Evolutionary conservation across 2,797 vertebrate genomes (phyloP), one percentile per base, ranked within the genome.

Genomic region (Cyclura pinguis): DNA sequence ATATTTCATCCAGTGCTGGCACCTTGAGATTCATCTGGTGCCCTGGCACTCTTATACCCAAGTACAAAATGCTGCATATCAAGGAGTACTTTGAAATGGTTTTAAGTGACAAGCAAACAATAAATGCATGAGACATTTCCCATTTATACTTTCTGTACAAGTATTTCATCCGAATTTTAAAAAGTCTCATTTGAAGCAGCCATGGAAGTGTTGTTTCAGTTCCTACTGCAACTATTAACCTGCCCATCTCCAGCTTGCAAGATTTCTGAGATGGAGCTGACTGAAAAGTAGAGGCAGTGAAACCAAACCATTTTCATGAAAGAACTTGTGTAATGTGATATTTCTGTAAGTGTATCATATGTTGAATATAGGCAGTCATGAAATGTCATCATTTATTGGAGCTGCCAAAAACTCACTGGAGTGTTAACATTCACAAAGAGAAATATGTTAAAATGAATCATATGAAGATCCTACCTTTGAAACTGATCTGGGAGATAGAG

Each of bases 381-480:
- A 88, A 92, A 85, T 0, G 81, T 1, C 38, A 55, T 29, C 0
- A 27, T 89, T 76, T 92, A 80, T 55, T 73, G 35, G 42, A 82
- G 4, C 0, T 69, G 47, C 59, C 0, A 35, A 74, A 84, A 2
- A 22, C 86, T 14, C 64, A 12, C 29, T 82, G 6, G 81, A 64
- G 59, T 84, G 59, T 84, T 84, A 76, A 87, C 32, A 87, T 13
- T 50, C n/a, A 50, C 85, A 77, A 83, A 85, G 67, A 88, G 73
- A 84, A 59, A 47, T 57, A 0, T 1, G 29, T 67, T 42, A 47
- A 78, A 90, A 73, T 93, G 78, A 82, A 42, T 87, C 80, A 77
- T 91, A 55, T 50, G 64, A 13, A 14, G 85, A 86, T 84, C 0
- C 42, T 47, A 35, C 32, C 14, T 2, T n/a, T 3, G 47, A 87